Conservation (phyloP, 2,797 vertebrate genomes). For the Catamblyrhynchus diadema region DNA sequence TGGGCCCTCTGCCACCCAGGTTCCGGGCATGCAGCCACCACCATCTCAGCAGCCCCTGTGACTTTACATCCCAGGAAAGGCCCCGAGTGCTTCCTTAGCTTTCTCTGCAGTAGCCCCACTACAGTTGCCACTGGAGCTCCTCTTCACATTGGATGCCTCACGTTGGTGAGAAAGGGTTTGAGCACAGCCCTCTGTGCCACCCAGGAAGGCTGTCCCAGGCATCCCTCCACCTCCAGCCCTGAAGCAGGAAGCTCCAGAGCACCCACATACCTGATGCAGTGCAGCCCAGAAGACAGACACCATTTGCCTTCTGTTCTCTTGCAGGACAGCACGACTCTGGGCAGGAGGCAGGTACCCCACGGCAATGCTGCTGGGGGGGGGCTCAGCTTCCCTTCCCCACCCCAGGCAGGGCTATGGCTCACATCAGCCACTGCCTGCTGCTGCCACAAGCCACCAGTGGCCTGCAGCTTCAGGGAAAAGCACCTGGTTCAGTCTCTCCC, state of each 20-base stretch:
- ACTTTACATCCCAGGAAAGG: neutral
- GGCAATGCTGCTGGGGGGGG: neutral
- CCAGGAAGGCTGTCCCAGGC: neutral
- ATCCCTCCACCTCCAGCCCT: neutral
- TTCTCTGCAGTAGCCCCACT: neutral
- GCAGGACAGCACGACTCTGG: neutral
- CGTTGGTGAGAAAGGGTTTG: accelerated
- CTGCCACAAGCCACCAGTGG: neutral
- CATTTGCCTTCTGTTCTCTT: neutral
- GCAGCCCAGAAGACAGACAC: accelerated
- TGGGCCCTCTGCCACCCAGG: neutral
- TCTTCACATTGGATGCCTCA: neutral
- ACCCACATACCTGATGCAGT: neutral
- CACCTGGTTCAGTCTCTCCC: neutral
- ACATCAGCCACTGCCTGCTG: neutral
- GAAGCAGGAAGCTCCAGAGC: neutral
- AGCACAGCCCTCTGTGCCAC: neutral
- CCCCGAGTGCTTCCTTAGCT: neutral
- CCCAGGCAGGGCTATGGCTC: neutral
- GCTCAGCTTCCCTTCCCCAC: neutral
- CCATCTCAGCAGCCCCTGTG: accelerated
- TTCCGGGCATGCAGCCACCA: neutral
- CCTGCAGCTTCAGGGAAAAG: neutral
- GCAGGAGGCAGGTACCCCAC: neutral
- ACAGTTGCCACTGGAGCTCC: neutral